These are phyloP conservation scores for Limnephilus lunatus DNA, from an alignment of 2,888 invertebrate genomes.

Conservation along the genomic window DNA sequence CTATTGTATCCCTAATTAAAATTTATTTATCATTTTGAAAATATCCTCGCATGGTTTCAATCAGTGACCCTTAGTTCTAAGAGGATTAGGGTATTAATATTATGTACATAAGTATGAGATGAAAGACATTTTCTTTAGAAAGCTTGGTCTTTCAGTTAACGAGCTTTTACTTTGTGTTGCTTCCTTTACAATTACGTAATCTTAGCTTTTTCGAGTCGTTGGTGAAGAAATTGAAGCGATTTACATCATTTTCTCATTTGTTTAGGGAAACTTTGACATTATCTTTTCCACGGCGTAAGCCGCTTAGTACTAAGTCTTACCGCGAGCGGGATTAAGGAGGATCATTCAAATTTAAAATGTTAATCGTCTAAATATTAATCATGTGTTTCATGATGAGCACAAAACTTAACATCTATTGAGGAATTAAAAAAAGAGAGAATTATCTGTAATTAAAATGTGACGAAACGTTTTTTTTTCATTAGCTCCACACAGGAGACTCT, in stretches of 20 bases:
- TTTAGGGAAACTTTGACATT: conserved; percentile 37
- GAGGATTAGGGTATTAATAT: not conserved
- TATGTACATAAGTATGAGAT: not conserved
- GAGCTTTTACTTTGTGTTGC: not conserved
- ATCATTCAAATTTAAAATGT: not conserved
- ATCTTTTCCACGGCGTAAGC: conserved; percentile 35
- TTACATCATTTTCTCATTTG: conserved; percentile 47
- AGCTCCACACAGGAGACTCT: no score
- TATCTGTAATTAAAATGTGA: not conserved
- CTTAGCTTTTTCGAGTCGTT: conserved; percentile 29
- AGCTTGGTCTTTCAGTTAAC: not conserved
- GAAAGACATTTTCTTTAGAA: not conserved
- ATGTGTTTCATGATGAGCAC: not conserved
- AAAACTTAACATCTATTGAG: no score
- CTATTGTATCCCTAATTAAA: no score
- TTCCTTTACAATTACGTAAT: not conserved
- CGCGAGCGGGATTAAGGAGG: not conserved
- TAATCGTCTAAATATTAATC: not conserved
- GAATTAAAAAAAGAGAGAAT: no score
- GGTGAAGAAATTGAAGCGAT: conserved; percentile 49
- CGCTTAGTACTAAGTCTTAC: not conserved
- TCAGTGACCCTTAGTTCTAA: not conserved
- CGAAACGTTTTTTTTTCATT: no score
- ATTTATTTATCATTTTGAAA: no score
- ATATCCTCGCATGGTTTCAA: not conserved